A percentile compares a stretch with the other conserved stretches of the same genome.
Evolutionary conservation across 1,140 invertebrate species (phyloP).

Genomic region (Aplysia californica): DNA sequence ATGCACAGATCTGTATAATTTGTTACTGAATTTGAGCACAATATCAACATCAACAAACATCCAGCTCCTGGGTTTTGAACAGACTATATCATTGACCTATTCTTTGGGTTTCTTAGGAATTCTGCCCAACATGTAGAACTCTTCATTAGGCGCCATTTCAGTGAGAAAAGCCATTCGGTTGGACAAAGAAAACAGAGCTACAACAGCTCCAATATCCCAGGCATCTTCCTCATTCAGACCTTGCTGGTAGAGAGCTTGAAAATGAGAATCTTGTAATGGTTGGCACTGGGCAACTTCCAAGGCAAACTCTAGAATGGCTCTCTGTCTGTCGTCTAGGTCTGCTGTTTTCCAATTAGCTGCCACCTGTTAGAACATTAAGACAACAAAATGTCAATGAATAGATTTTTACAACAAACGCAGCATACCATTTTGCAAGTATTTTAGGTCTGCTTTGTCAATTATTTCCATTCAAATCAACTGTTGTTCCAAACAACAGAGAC

Average conservation of each 20-base stretch:
- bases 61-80: too few relatives aligned
- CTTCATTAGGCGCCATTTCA: constrained; percentile 52
- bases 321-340: constrained; percentile 46
- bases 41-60: too few relatives aligned
- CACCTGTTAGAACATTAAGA: constrained; percentile 33
- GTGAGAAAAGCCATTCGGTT: constrained; percentile 54
- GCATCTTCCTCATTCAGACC: constrained; percentile 51
- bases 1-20: too few relatives aligned
- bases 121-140: constrained; percentile 55
- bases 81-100: too few relatives aligned
- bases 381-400: background rate
- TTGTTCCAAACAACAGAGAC: background rate
- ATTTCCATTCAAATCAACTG: background rate
- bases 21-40: too few relatives aligned
- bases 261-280: constrained; percentile 39
- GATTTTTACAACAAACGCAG: background rate
- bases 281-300: constrained; percentile 42
- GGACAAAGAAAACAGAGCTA: constrained; percentile 49
- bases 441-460: too few relatives aligned
- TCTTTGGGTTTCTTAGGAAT: constrained; percentile 38
- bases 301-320: constrained; percentile 53
- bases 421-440: too few relatives aligned
- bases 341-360: constrained; percentile 56
- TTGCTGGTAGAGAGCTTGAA: constrained; percentile 42
- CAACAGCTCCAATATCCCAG: constrained; percentile 56